A percentile compares a stretch with the other conserved stretches of the same genome.
Evolutionary conservation across 64 coral and sea anemone species (phyloP).

Genomic region (Dendronephthya gigantea): DNA sequence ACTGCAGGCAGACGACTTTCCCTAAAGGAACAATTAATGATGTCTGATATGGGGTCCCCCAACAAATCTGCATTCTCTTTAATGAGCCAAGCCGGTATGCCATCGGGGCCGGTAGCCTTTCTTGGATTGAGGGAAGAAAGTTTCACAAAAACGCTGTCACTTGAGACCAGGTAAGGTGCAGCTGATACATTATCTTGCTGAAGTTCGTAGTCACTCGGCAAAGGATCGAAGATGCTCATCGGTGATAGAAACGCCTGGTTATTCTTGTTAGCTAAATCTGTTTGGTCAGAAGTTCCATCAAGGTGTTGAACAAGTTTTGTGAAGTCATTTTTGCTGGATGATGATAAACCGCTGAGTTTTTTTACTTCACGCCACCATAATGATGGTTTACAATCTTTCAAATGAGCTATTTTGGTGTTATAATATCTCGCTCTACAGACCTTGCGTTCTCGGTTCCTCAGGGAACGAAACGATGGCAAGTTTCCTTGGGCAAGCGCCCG

Average conservation of each 20-base stretch:
- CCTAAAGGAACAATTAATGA: constrained; percentile 27
- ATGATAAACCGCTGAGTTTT: not conserved
- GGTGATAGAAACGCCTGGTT: not conserved
- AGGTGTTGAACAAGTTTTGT: too few species aligned
- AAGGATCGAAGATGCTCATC: constrained; percentile 18
- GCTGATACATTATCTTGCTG: constrained; percentile 25
- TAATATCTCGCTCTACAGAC: constrained; percentile 23
- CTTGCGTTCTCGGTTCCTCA: constrained; percentile 29
- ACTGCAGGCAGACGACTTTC: constrained; percentile 9
- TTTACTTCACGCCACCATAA: constrained; percentile 23
- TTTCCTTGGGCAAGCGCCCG: constrained; percentile 12
- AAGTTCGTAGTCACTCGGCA: constrained; percentile 26
- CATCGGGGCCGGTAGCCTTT: not conserved
- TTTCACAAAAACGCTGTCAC: too few species aligned
- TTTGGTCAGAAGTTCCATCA: too few species aligned
- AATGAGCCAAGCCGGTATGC: constrained; percentile 30
- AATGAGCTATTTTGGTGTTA: constrained; percentile 29
- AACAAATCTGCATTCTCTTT: too few species aligned
- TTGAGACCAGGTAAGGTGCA: constrained; percentile 1
- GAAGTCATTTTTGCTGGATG: too few species aligned
- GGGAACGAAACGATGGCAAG: not conserved
- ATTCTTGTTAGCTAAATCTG: too few species aligned
- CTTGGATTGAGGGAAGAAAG: too few species aligned
- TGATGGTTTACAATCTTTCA: not conserved
- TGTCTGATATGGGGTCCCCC: too few species aligned